Percentiles rank a stretch among this genome's conserved stretches.
Conservation (phyloP, 2,797 vertebrate species). For the Chaunax sp. region DNA sequence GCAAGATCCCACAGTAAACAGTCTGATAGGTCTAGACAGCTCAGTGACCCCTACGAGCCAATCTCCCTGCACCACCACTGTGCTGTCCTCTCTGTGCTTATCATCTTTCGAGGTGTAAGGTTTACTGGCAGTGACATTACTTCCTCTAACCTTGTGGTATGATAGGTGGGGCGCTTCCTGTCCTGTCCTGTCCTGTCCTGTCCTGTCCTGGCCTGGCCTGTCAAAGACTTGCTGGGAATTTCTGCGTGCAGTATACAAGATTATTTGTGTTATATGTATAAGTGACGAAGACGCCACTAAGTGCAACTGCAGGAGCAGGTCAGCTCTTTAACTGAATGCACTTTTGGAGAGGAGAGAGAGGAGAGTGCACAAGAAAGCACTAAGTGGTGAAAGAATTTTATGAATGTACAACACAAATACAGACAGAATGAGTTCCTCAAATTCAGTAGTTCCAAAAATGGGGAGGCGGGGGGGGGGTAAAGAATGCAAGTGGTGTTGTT, state of each 20-base stretch:
- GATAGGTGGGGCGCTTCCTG: constrained; percentile 43
- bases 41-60: constrained; percentile 42
- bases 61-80: constrained; percentile 36
- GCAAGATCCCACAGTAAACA: neutral
- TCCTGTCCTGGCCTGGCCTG: constrained; percentile 45
- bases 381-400: constrained; percentile 6
- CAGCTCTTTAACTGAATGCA: constrained; percentile 24
- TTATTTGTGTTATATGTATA: neutral
- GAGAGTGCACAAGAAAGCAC: neutral
- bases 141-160: constrained; percentile 44
- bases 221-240: constrained; percentile 34
- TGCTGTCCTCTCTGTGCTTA: constrained; percentile 50
- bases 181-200: constrained; percentile 53
- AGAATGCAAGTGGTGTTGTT: constrained; percentile 56
- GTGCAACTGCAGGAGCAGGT: constrained; percentile 31
- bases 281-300: neutral
- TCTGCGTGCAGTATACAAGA: neutral
- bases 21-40: constrained; percentile 52
- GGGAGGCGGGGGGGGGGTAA: constrained; percentile 16
- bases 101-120: constrained; percentile 55
- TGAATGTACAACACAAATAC: constrained; percentile 19
- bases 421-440: constrained; percentile 50
- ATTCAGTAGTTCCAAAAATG: constrained; percentile 48
- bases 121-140: constrained; percentile 51
- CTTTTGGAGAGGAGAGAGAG: constrained; percentile 16